Base-by-base conservation (phyloP, 2,797 vertebrate species). In the Halcyon chelicuti region DNA sequence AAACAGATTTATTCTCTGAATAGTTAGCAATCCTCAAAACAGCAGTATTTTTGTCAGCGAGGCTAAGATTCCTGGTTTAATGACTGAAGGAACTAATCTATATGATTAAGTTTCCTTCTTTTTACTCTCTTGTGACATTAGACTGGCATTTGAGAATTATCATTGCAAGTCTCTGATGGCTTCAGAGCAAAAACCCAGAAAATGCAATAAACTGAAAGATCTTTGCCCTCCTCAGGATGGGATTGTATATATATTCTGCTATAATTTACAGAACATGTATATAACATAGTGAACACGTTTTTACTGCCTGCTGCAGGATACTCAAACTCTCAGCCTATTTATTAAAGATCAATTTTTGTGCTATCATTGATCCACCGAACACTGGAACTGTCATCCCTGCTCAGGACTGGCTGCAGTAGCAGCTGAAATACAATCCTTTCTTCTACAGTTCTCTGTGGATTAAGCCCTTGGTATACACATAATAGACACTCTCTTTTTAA, bases 321-420 rank as follows among this genome's bases (percentile, higher is more conserved):
- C 86, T 57, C 82, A 35, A 6, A 35, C 42, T 73, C 84, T 68
- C 73, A 72, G 62, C 13, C 42, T 80, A 5, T 91, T 86, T 80
- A 88, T 83, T 84, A 68, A 88, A 83, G 85, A 94, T 70, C 73
- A 51, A 60, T 88, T 93, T 86, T 70, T 55, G 82, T 90, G 91
- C 70, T 94, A 76, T 28, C 79, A 72, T 47, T 72, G 96, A 95
- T 84, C 88, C 62, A 52, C 54, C 4, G 8, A 86, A 75, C 55
- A 21, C 72, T n/a, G 73, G 60, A 62, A 70, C 72, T 86, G 86
- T 39, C 89, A 79, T 66, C 55, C 55, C 66, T 0, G 1, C 58
- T 85, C 84, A 62, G 68, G 23, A 94, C 66, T 1, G 86, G 71
- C 61, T 74, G 49, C 65, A 74, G 29, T 3, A 78, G 78, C 60